Conservation (phyloP, 1,140 invertebrate species). For the Oscheius sp. region DNA sequence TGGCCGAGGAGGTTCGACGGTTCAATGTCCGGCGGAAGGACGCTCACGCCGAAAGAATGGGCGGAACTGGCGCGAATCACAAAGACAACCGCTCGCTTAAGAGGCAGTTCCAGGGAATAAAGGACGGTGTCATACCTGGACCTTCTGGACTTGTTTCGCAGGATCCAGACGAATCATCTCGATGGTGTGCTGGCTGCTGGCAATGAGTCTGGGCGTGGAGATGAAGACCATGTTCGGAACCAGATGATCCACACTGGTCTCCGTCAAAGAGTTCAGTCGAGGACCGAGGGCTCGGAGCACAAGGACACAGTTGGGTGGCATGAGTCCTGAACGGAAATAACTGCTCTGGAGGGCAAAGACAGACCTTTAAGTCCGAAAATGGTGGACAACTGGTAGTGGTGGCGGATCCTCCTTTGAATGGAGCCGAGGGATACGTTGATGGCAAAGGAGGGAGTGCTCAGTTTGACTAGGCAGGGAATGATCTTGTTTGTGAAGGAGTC, state of each 20-base stretch:
- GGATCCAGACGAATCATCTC: slow-evolving; percentile 2
- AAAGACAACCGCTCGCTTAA: slow-evolving; percentile 16
- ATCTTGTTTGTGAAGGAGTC: not conserved
- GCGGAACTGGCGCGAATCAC: not conserved
- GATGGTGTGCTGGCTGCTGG: not conserved
- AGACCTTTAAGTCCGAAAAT: slow-evolving; percentile 32
- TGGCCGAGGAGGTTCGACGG: not conserved
- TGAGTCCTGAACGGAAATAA: not conserved
- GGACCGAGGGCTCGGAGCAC: slow-evolving; percentile 1
- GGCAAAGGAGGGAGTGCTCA: not conserved
- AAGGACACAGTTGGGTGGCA: not conserved
- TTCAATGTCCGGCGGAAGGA: slow-evolving; percentile 7
- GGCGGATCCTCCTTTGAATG: slow-evolving; percentile 6
- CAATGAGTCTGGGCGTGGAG: slow-evolving; percentile 2
- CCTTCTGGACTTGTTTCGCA: slow-evolving; percentile 12
- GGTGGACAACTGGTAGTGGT: slow-evolving; percentile 20
- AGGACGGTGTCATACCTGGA: slow-evolving; percentile 8
- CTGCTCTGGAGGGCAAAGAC: not conserved
- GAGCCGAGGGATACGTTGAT: slow-evolving; percentile 23
- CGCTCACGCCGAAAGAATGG: slow-evolving; percentile 4
- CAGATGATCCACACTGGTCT: not conserved
- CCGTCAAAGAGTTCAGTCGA: slow-evolving; percentile 4
- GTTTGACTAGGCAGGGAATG: not conserved
- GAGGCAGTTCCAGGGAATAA: too few species aligned
- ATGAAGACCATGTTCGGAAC: not conserved